Conservation (phyloP, 2,113 vertebrate genomes). For the Aptenodytes patagonicus region DNA sequence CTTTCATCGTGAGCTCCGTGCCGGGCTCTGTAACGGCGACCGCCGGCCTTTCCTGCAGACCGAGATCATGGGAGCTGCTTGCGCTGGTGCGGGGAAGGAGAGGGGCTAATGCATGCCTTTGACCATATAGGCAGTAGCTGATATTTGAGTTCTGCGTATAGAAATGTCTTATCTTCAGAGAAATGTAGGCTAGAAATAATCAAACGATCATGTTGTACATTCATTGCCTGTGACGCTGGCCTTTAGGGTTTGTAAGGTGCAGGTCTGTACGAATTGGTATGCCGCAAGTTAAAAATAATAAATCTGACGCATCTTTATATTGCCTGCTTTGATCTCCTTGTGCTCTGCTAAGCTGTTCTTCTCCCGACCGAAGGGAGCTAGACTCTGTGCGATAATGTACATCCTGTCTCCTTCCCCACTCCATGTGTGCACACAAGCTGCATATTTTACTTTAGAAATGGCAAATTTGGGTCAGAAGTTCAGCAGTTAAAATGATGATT, state of each 20-base stretch:
- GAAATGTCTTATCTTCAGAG: neutral
- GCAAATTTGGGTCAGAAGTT: neutral
- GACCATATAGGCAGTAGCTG: neutral
- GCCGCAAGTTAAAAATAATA: neutral
- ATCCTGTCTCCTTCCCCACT: neutral
- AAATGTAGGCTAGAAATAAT: neutral
- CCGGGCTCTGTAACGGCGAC: fast-evolving
- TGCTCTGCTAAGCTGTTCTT: neutral
- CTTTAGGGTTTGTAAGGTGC: neutral
- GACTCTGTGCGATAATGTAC: neutral
- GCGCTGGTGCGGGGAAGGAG: neutral
- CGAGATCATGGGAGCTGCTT: neutral
- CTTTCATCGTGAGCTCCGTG: neutral
- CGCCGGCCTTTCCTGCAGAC: neutral
- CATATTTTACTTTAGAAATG: neutral
- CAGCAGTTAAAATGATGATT: neutral
- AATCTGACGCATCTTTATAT: neutral
- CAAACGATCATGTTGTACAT: fast-evolving
- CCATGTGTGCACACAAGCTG: neutral
- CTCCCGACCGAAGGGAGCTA: neutral
- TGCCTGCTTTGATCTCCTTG: neutral
- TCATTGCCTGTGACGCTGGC: neutral
- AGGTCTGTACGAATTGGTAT: neutral
- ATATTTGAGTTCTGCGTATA: neutral
- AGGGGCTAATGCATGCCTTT: neutral